Evolutionary conservation across 2,888 invertebrate genomes (phyloP).

Genomic region (Amphipyra berbera): DNA sequence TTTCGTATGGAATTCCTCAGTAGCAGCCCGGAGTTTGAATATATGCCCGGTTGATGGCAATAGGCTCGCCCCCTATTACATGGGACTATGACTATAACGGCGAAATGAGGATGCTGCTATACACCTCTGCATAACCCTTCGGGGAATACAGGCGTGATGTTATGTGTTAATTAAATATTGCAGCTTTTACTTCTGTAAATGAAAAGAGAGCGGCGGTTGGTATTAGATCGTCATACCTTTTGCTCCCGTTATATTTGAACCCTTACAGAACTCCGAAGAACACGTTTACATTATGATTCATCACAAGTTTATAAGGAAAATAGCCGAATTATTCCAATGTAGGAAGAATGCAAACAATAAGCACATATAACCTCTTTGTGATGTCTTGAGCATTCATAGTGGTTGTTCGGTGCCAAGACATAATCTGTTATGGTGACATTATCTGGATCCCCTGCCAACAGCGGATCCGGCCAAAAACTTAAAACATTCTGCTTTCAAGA

Average conservation of each 20-base stretch:
- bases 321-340: slow-evolving; percentile 45
- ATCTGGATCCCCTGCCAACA: slow-evolving; percentile 85
- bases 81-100: no score
- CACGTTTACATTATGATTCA: slow-evolving; percentile 15
- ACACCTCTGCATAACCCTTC: no score
- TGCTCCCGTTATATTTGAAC: background rate
- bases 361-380: slow-evolving; percentile 75
- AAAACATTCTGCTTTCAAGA: slow-evolving; percentile 76
- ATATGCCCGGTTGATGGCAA: no score
- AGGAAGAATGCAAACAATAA: slow-evolving; percentile 63
- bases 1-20: no score
- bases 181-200: no score
- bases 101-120: no score
- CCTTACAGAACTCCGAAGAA: background rate
- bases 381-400: slow-evolving; percentile 75
- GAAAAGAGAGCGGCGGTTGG: no score
- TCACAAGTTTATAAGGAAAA: slow-evolving; percentile 32
- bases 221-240: no score
- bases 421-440: slow-evolving; percentile 89
- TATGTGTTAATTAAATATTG: background rate
- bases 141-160: no score
- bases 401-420: slow-evolving; percentile 83
- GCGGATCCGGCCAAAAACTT: slow-evolving; percentile 78
- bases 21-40: no score
- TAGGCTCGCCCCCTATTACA: no score